Base-by-base conservation (phyloP, 2,113 vertebrate genomes). In the Larimichthys polyactis region DNA sequence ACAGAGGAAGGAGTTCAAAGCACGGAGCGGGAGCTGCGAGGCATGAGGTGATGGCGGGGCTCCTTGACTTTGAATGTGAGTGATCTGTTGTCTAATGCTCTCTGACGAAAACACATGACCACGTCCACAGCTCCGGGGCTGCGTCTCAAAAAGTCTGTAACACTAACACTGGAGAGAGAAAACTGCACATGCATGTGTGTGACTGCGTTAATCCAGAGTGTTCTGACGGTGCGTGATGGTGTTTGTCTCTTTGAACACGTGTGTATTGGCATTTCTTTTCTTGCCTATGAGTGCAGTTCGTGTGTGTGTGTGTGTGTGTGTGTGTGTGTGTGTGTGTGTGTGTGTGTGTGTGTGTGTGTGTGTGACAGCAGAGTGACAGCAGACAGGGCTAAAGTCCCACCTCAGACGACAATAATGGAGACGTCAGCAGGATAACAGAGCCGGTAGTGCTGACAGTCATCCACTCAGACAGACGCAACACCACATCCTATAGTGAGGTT, bases 381-480 rank as follows among this genome's bases (percentile, higher is more conserved):
- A 40, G 36, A 40, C 36, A 40, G 36, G 36, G 36, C 36, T 74
- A 63, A 72, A 78, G 75, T 84, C 72, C 83, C 71, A 49, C 78
- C 73, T 84, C 75, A 81, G 57, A 67, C 11, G 43, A 77, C 79
- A 76, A 60, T 88, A 90, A 90, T 84, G 70, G 84, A 90, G 89
- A 81, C 75, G 36, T 90, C 71, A 87, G 82, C 78, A 54, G 69
- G 82, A 79, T 83, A 78, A 83, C 69, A 46, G 67, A 85, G 71
- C 36, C 43, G 2, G 22, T 60, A 44, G 70, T 10, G 19, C 75
- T 85, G 88, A 90, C 91, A 91, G 54, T 85, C 79, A 89, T 88
- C 84, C 81, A 62, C 68, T 81, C 70, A 85, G 77, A 87, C 62
- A 72, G 52, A 87, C 22, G 19, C 24, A 76, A 70, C 65, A 44